Percentiles rank a stretch among this genome's conserved stretches.
Evolutionary conservation across 2,888 invertebrate genomes (phyloP).

Genomic region (Seira ritae): DNA sequence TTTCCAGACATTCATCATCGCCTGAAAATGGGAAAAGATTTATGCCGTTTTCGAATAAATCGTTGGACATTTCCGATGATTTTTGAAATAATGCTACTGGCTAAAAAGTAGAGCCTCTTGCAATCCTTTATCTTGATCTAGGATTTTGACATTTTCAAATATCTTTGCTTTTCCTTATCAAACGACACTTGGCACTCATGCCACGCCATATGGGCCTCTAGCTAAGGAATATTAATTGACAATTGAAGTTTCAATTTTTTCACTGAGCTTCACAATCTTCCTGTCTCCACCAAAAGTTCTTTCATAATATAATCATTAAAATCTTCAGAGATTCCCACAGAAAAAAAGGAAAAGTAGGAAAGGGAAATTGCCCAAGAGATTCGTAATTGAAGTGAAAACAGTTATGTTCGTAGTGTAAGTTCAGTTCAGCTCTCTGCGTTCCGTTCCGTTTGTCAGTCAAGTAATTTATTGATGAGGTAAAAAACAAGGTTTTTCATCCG

Average conservation of each 20-base stretch:
- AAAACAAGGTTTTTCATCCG: conserved; percentile 27
- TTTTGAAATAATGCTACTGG: too few relatives aligned
- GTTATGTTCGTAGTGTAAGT: background rate
- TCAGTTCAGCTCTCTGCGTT: background rate
- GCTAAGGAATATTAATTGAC: too few relatives aligned
- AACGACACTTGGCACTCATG: too few relatives aligned
- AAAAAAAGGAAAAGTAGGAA: background rate
- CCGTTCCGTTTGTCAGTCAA: conserved; percentile 33
- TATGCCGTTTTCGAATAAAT: background rate
- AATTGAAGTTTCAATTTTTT: too few relatives aligned
- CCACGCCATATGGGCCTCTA: too few relatives aligned
- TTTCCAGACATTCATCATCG: conserved; percentile 53
- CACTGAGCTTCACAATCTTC: too few relatives aligned
- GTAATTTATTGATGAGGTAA: conserved; percentile 57
- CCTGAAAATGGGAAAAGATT: conserved; percentile 29
- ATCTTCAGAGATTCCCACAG: conserved; percentile 30
- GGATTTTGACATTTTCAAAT: too few relatives aligned
- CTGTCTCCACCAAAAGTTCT: too few relatives aligned
- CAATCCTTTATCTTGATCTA: too few relatives aligned
- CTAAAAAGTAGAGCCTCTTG: too few relatives aligned
- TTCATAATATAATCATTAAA: background rate
- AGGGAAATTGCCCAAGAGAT: conserved; percentile 18
- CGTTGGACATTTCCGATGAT: background rate
- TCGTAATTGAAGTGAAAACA: background rate
- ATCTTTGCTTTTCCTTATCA: too few relatives aligned